Evolutionary conservation across 2,888 invertebrate genomes (phyloP).

Genomic region (Diabrotica balteata): DNA sequence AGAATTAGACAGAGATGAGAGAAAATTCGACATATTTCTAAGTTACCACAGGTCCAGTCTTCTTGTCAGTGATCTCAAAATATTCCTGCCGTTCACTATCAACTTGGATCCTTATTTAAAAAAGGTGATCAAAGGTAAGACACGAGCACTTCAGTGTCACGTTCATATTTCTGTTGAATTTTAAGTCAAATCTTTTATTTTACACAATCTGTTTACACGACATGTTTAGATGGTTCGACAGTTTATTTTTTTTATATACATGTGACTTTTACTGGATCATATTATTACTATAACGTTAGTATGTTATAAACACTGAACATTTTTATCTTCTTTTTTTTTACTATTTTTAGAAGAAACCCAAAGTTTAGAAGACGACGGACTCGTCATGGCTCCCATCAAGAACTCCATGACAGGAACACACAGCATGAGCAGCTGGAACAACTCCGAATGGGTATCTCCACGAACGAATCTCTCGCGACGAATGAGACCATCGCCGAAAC

Average conservation of each 20-base stretch:
- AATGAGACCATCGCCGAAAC: slow-evolving; percentile 40
- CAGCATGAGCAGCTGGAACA: slow-evolving; percentile 35
- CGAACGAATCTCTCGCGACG: slow-evolving; percentile 43
- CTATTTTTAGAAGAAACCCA: slow-evolving; percentile 71
- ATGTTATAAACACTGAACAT: too few species aligned
- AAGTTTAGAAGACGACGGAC: slow-evolving; percentile 67
- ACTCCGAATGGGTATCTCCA: slow-evolving; percentile 48
- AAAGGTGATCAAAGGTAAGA: slow-evolving; percentile 91
- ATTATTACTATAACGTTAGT: too few species aligned
- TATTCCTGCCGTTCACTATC: slow-evolving; percentile 97
- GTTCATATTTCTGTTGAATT: slow-evolving; percentile 1
- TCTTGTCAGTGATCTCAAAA: slow-evolving; percentile 86
- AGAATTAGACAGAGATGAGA: slow-evolving; percentile 92
- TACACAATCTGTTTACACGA: too few species aligned
- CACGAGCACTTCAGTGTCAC: not conserved
- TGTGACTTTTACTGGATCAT: too few species aligned
- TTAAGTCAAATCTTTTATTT: too few species aligned
- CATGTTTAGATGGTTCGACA: too few species aligned
- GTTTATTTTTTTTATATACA: too few species aligned
- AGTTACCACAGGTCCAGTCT: slow-evolving; percentile 86
- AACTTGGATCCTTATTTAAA: slow-evolving; percentile 97
- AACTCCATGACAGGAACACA: slow-evolving; percentile 24
- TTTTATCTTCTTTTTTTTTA: too few species aligned
- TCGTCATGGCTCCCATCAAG: slow-evolving; percentile 47
- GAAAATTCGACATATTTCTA: slow-evolving; percentile 92